Base-by-base conservation (phyloP, 2,113 vertebrate genomes). In the Tauraco erythrolophus region DNA sequence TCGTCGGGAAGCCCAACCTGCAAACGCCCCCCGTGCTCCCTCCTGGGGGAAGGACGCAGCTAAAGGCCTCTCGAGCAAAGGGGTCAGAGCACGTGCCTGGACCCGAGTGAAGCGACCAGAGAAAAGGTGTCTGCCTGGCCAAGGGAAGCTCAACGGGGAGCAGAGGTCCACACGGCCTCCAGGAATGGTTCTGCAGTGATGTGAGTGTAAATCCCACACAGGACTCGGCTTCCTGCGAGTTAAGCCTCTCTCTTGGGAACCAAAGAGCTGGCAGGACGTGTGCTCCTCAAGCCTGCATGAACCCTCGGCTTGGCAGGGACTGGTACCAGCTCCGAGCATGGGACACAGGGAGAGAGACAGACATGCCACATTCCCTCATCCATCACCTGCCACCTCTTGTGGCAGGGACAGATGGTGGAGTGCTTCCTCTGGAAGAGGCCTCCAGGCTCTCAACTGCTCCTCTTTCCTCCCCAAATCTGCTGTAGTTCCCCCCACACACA, bases 11-110 rank as follows among this genome's bases (percentile, higher is more conserved):
- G 68, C 57, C 30, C 74, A 84, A 51, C 24, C 62, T 41, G 23
- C 23, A 56, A 57, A 78, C 41, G 8, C 16, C 45, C 28, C 19
- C 61, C 30, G 56, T 31, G 56, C 30, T 48, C 75, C 66, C 43
- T 77, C 43, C 76, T 1, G 6, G 56, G 45, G 75, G 35, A 70
- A n/a, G 46, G 69, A 56, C 28, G 41, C 21, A 39, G 66, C 31
- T 41, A 1, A 92, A 92, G 57, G 41, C 57, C 76, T 48, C 37
- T 61, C 0, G 0, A 46, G 53, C 35, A 30, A 46, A 31, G 66
- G 19, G 0, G 1, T 27, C 66, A 39, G 48, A 70, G 45, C 60
- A 75, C 6, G 4, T 0, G 11, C 50, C 58, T 33, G 25, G 61
- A 60, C 57, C 30, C 75, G 25, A 23, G 53, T 6, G 64, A 22